These are phyloP conservation scores for Tetramorium alpestre DNA, from an alignment of 1,140 invertebrate species.

Conservation along the genomic window DNA sequence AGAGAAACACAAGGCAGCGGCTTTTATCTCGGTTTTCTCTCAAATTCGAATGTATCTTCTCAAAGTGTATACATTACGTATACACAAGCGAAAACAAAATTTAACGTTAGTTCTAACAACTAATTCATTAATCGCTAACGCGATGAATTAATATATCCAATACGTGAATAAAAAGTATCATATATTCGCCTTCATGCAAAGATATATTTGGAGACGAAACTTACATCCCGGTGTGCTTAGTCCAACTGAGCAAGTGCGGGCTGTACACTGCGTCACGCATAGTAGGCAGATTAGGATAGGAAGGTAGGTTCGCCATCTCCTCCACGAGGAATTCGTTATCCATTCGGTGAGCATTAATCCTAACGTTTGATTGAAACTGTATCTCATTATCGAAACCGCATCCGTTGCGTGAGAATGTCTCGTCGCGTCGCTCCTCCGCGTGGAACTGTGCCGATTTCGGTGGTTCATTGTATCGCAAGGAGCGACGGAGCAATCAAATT, in stretches of 20 bases:
- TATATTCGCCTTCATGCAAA: not conserved
- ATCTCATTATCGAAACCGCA: not conserved
- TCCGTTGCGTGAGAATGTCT: constrained; percentile 6
- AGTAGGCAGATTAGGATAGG: constrained; percentile 63
- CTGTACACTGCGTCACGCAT: constrained; percentile 63
- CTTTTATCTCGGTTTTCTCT: constrained; percentile 20
- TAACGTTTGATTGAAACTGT: constrained; percentile 36
- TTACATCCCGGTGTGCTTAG: constrained; percentile 79
- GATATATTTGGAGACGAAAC: constrained; percentile 58
- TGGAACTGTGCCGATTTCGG: constrained; percentile 28
- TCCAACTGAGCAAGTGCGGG: constrained; percentile 73
- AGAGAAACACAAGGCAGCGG: constrained; percentile 4
- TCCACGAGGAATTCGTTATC: constrained; percentile 42
- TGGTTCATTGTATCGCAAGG: constrained; percentile 52
- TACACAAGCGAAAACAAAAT: not conserved
- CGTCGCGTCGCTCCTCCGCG: constrained; percentile 33
- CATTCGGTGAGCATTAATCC: constrained; percentile 14
- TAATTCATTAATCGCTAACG: not conserved
- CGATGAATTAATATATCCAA: not conserved
- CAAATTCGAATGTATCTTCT: not conserved
- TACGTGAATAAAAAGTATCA: not conserved
- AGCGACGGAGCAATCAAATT: constrained; percentile 39
- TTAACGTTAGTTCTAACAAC: not conserved
- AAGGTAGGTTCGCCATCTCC: constrained; percentile 67
- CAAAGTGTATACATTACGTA: not conserved